A percentile compares a stretch with the other conserved stretches of the same genome.
phyloP scores from a whole-genome alignment of 1,140 invertebrate genomes.

The Atta cephalotes region DNA sequence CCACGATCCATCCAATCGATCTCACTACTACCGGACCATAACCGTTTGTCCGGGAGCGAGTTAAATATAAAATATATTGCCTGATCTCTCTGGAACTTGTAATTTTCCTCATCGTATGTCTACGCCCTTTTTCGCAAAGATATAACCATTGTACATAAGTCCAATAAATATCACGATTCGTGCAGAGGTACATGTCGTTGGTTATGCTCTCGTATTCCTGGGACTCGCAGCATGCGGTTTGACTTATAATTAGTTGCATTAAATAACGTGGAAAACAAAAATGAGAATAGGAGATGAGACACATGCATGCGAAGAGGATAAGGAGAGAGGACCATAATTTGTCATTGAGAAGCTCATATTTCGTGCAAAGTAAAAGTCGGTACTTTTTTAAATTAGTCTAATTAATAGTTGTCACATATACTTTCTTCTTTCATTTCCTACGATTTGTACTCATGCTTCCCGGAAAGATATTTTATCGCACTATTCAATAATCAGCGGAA shows the following conservation, averaged over 20 bases:
- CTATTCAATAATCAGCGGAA: neutral
- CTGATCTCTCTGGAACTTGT: neutral
- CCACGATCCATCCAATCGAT: constrained; percentile 12
- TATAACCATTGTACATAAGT: constrained; percentile 12
- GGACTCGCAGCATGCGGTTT: neutral
- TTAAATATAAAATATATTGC: constrained; percentile 37
- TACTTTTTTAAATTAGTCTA: constrained; percentile 9
- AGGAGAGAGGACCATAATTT: neutral
- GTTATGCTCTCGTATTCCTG: neutral
- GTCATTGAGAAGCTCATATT: neutral
- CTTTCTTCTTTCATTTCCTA: constrained; percentile 11
- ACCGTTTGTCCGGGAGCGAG: constrained; percentile 33
- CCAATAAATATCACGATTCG: constrained; percentile 4
- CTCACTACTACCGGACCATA: neutral
- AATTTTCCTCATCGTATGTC: neutral
- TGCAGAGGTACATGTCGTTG: neutral
- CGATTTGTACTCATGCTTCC: neutral
- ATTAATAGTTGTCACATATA: constrained; percentile 10
- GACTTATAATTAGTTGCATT: constrained; percentile 33
- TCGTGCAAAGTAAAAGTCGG: constrained; percentile 4
- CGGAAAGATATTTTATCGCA: neutral
- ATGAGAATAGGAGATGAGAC: neutral
- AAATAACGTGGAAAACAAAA: constrained; percentile 17
- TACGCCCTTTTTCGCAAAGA: neutral
- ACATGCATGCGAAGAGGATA: neutral